phyloP scores from a whole-genome alignment of 1,140 invertebrate genomes.

The Heliconius eleuchia region DNA sequence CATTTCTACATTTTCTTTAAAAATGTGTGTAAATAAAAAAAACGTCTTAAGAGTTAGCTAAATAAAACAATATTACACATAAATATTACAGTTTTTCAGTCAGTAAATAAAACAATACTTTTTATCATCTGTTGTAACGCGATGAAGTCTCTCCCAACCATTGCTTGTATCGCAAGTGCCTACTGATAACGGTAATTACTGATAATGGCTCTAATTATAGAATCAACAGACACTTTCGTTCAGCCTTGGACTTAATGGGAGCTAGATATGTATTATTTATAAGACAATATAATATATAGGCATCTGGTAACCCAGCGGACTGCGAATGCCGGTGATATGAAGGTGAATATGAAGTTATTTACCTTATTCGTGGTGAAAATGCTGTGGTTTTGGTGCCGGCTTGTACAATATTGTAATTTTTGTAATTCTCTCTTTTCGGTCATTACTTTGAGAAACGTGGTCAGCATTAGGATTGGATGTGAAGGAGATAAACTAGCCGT shows the following conservation, averaged over 20 bases:
- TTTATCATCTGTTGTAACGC: conserved; percentile 2
- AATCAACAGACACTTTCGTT: conserved; percentile 1
- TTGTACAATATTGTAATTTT: too few relatives aligned
- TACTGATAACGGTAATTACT: conserved; percentile 30
- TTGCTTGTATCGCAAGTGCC: conserved; percentile 24
- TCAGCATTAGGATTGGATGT: too few relatives aligned
- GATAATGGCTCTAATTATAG: conserved; percentile 28
- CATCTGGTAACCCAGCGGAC: background rate
- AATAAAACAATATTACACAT: background rate
- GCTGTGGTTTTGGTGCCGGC: too few relatives aligned
- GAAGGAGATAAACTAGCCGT: too few relatives aligned
- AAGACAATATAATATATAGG: background rate
- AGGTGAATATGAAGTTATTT: background rate
- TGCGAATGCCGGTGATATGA: background rate
- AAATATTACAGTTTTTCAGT: background rate
- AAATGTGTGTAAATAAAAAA: too few relatives aligned
- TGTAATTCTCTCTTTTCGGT: too few relatives aligned
- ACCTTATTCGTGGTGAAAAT: background rate
- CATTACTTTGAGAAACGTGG: too few relatives aligned
- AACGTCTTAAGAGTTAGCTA: too few relatives aligned
- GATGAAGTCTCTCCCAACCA: conserved; percentile 15
- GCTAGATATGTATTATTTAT: conserved; percentile 9
- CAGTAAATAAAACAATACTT: background rate
- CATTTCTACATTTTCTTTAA: too few relatives aligned
- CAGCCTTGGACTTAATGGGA: conserved; percentile 11